Evolutionary conservation across 2,888 invertebrate genomes (phyloP).

Genomic region (Eledona agricola): DNA sequence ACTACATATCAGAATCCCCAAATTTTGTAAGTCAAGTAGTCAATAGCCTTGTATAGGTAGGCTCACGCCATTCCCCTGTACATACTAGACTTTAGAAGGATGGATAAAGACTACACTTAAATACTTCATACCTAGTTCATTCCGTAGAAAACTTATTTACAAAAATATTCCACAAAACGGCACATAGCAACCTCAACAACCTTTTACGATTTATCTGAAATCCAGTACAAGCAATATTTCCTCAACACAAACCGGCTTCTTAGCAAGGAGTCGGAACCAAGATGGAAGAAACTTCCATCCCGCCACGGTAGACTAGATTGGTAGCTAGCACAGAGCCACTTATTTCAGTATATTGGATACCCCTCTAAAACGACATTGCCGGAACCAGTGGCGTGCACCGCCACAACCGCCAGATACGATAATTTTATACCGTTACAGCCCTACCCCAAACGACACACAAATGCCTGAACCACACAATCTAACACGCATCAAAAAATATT

Average conservation of each 20-base stretch:
- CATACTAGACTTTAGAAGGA: constrained; percentile 59
- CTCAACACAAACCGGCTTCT: constrained; percentile 77
- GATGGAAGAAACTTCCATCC: constrained; percentile 78
- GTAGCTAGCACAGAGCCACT: constrained; percentile 59
- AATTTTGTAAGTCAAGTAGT: constrained; percentile 64
- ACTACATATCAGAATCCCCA: constrained; percentile 61
- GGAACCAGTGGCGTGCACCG: constrained; percentile 63
- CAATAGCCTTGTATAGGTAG: constrained; percentile 68
- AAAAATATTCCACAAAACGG: constrained; percentile 57
- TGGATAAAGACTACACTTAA: constrained; percentile 60
- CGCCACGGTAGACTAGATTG: constrained; percentile 67
- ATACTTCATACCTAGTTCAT: constrained; percentile 76
- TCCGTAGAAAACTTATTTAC: constrained; percentile 72
- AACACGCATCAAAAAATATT: constrained; percentile 6
- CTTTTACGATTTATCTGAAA: constrained; percentile 44
- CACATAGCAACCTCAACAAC: constrained; percentile 52
- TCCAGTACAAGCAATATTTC: constrained; percentile 51
- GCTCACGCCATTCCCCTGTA: constrained; percentile 74
- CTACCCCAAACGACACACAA: constrained; percentile 1
- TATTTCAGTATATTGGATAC: constrained; percentile 63
- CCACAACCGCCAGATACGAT: constrained; percentile 38
- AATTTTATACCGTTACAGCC: neutral
- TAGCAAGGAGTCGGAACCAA: constrained; percentile 75
- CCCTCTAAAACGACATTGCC: constrained; percentile 68
- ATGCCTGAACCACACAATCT: neutral